A percentile compares a stretch with the other conserved stretches of the same genome.
Evolutionary conservation across 2,113 vertebrate species (phyloP).

Genomic region (Poeciliopsis retropinna): DNA sequence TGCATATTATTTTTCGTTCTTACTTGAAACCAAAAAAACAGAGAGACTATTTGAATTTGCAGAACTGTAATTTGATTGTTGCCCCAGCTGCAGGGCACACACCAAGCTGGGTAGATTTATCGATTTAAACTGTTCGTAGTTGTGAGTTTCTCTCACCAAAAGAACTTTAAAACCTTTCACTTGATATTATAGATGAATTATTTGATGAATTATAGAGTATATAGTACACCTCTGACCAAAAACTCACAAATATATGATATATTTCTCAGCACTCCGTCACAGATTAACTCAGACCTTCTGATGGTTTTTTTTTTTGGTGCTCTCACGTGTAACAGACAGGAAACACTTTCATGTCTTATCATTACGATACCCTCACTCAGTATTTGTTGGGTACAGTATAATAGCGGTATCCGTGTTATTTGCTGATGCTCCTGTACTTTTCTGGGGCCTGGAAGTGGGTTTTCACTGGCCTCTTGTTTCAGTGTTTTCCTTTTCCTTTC

Average conservation of each 20-base stretch:
- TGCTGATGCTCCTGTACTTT: slow-evolving; percentile 76
- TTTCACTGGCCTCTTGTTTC: slow-evolving; percentile 73
- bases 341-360: slow-evolving; percentile 77
- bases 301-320: slow-evolving; percentile 59
- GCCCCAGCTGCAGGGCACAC: slow-evolving; percentile 67
- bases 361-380: slow-evolving; percentile 73
- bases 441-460: slow-evolving; percentile 73
- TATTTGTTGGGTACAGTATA: slow-evolving; percentile 78
- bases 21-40: slow-evolving; percentile 76
- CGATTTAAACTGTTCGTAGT: slow-evolving; percentile 29
- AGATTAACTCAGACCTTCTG: slow-evolving; percentile 46
- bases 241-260: slow-evolving; percentile 52
- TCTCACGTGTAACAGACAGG: slow-evolving; percentile 63
- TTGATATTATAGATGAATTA: slow-evolving; percentile 56
- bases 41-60: slow-evolving; percentile 69
- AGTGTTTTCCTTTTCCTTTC: slow-evolving; percentile 73
- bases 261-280: slow-evolving; percentile 59
- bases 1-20: slow-evolving; percentile 75
- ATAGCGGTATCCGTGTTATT: slow-evolving; percentile 76
- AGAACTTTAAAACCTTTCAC: slow-evolving; percentile 60
- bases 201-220: slow-evolving; percentile 60
- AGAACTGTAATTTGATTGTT: slow-evolving; percentile 50
- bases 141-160: slow-evolving; percentile 37
- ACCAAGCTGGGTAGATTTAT: slow-evolving; percentile 49
- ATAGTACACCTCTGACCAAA: slow-evolving; percentile 72